Evolutionary conservation across 2,113 vertebrate genomes (phyloP), one percentile per base, ranked within the genome.

Genomic region (Forbesichthys papilliferus): DNA sequence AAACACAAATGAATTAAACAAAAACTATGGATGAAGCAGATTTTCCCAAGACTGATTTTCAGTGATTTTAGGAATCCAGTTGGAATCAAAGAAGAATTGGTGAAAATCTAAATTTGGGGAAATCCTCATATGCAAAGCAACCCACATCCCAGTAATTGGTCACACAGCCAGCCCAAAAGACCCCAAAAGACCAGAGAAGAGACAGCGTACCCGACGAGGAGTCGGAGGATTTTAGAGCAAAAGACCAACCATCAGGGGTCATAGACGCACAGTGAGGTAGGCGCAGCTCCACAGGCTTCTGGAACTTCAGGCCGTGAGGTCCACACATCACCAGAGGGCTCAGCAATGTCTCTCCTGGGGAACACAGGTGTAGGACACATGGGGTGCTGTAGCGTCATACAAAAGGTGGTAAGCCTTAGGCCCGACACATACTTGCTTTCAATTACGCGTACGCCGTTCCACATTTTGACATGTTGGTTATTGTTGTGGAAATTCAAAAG

Each of bases 191-290:
- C 97, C 94, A 96, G 94, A 96, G 92, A 94, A 94, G 95, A 94
- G 93, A 93, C 91, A 94, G 96, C 96, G 78, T 97, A 97, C 96
- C 96, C 95, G 95, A 97, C 94, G 95, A 95, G 94, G 95, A 95
- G 94, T 96, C 95, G 92, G 95, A 97, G 93, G 96, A 98, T 95
- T 96, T 97, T 95, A 97, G 95, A 96, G 95, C 95, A 95, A 96
- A 96, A 95, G 96, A 96, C 96, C 96, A 96, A 96, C 95, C 95
- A 95, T 96, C 95, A 94, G 95, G 95, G 91, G 95, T 98, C 96
- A 98, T 96, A 88, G 96, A 96, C 93, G 96, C 96, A 95, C 96
- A 98, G 79, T 98, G 96, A 92, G 96, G 96, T 73, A 98, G 84
- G 89, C 96, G 96, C 20, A 98, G 96, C 93, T 98, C 96, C 93